Percentiles rank a stretch among this genome's conserved stretches.
phyloP scores from a whole-genome alignment of 2,113 vertebrate genomes.

The Protomyctophum bolini region DNA sequence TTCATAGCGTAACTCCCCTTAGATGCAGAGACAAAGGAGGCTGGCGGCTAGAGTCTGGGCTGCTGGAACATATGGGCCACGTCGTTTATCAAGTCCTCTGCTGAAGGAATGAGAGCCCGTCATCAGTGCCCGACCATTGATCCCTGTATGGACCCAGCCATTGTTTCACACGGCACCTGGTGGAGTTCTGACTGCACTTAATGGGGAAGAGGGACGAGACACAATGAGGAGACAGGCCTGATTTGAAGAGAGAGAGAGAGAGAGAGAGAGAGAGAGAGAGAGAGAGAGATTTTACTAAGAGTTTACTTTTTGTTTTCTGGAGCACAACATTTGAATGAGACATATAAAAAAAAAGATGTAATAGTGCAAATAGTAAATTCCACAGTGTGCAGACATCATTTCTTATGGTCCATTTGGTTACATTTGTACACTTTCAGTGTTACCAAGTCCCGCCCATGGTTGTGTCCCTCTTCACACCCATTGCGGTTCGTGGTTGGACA shows the following conservation, averaged over 20 bases:
- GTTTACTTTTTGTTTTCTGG: constrained; percentile 7
- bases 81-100: constrained; percentile 75
- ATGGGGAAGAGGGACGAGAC: constrained; percentile 41
- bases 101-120: constrained; percentile 77
- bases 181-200: constrained; percentile 61
- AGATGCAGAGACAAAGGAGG: constrained; percentile 72
- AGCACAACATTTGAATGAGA: constrained; percentile 16
- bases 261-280: background rate
- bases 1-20: constrained; percentile 60
- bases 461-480: no score
- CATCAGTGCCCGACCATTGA: constrained; percentile 75
- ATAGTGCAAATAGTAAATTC: no score
- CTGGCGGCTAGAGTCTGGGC: constrained; percentile 63
- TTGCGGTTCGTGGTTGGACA: no score
- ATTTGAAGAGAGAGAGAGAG: constrained; percentile 22
- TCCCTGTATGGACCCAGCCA: constrained; percentile 64
- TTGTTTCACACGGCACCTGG: constrained; percentile 77
- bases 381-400: no score
- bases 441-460: no score
- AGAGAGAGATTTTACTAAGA: background rate
- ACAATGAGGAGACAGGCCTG: constrained; percentile 13
- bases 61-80: constrained; percentile 72
- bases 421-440: no score
- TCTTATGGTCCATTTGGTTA: no score
- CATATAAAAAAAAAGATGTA: background rate